Conservation (phyloP, 2,888 invertebrate genomes). For the Sarcophaga variegata region DNA sequence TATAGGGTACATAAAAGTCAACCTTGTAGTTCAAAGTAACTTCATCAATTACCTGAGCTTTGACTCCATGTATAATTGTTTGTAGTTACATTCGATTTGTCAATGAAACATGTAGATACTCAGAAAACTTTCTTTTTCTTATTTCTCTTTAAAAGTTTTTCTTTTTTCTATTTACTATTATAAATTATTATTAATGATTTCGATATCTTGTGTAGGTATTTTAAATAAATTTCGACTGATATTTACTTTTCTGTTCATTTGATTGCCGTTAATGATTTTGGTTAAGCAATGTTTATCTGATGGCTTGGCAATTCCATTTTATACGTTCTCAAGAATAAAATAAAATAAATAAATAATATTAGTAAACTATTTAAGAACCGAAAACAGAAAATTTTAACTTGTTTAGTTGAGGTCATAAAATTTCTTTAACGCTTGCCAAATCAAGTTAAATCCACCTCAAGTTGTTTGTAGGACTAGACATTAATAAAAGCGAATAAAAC, state of each 20-base stretch:
- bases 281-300: neutral
- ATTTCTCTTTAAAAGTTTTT: neutral
- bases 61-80: slow-evolving; percentile 27
- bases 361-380: neutral
- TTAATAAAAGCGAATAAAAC: neutral
- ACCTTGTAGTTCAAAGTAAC: neutral
- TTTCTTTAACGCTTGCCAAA: neutral
- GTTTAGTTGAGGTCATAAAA: neutral
- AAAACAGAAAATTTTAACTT: neutral
- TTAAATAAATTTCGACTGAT: neutral
- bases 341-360: neutral
- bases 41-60: slow-evolving; percentile 37
- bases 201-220: neutral
- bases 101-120: slow-evolving; percentile 56
- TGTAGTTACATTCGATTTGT: slow-evolving; percentile 50
- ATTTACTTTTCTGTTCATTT: too few species aligned
- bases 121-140: slow-evolving; percentile 54
- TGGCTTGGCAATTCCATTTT: too few species aligned
- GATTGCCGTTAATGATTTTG: neutral
- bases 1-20: neutral
- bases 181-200: neutral
- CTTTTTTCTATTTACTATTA: neutral
- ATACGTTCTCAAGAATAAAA: neutral
- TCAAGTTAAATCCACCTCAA: neutral
- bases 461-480: neutral